phyloP scores from a whole-genome alignment of 2,113 vertebrate species.

The Etheostoma spectabile region DNA sequence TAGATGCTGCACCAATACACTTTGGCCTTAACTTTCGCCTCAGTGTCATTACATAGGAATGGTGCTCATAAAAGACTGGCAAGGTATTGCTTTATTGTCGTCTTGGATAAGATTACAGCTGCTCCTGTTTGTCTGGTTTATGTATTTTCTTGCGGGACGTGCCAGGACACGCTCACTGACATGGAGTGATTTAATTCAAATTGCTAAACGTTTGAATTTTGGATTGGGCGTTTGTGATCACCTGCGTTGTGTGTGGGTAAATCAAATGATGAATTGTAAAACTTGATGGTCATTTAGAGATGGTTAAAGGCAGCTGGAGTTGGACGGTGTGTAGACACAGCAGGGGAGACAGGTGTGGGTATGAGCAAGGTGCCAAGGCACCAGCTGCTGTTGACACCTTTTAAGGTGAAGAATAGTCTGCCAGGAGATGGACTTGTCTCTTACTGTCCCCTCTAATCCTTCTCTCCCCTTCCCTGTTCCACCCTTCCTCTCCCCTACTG shows the following conservation, averaged over 20 bases:
- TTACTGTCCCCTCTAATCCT: slow-evolving; percentile 59
- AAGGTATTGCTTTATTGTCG: slow-evolving; percentile 48
- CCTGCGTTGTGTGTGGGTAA: background rate
- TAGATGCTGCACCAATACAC: background rate
- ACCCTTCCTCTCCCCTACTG: background rate
- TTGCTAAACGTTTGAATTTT: background rate
- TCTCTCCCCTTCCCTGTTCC: slow-evolving; percentile 4
- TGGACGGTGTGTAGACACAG: slow-evolving; percentile 24
- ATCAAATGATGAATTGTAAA: background rate
- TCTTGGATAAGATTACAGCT: slow-evolving; percentile 41
- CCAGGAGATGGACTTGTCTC: slow-evolving; percentile 64
- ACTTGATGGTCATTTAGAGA: background rate
- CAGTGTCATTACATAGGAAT: slow-evolving; percentile 35
- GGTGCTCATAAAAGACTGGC: slow-evolving; percentile 27
- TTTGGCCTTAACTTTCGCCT: background rate
- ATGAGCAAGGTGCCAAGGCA: slow-evolving; percentile 53
- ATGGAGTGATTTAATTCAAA: background rate
- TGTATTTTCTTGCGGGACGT: slow-evolving; percentile 11
- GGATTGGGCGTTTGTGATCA: background rate
- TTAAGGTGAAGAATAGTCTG: slow-evolving; percentile 65
- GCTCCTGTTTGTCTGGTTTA: slow-evolving; percentile 28
- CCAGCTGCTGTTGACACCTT: slow-evolving; percentile 73
- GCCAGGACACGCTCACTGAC: slow-evolving; percentile 6
- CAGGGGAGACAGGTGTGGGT: slow-evolving; percentile 59
- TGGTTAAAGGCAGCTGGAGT: slow-evolving; percentile 28